These are phyloP conservation scores for Mormyrus proboscirostris DNA, from an alignment of 2,797 vertebrate species.

Conservation along the genomic window DNA sequence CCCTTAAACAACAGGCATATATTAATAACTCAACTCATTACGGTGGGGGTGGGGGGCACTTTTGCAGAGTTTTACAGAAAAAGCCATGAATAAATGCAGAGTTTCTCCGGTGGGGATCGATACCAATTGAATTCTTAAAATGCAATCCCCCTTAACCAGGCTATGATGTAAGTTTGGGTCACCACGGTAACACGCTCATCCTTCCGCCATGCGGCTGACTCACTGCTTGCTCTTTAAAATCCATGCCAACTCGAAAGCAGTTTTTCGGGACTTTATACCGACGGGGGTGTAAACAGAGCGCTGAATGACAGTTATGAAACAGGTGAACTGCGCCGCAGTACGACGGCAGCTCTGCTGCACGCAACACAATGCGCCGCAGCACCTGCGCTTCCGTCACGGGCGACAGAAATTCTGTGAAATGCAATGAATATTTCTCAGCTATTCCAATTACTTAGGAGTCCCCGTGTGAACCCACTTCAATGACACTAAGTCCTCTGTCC, in stretches of 20 bases:
- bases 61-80: not conserved
- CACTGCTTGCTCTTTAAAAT: constrained; percentile 9
- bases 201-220: not conserved
- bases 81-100: not conserved
- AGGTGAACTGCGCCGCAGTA: not conserved
- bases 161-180: constrained; percentile 11
- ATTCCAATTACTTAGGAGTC: not conserved
- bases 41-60: not conserved
- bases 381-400: not conserved
- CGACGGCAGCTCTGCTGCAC: not conserved
- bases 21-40: not conserved
- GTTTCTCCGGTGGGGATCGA: not conserved
- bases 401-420: not conserved
- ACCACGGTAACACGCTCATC: constrained; percentile 19
- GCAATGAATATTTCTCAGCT: not conserved
- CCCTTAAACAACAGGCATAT: not conserved
- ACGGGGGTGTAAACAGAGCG: not conserved
- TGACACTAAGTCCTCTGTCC: not conserved
- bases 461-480: too few species aligned
- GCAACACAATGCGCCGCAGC: too few species aligned
- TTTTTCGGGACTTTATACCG: not conserved
- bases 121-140: constrained; percentile 1
- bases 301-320: constrained; percentile 7
- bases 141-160: not conserved
- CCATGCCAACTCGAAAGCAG: constrained; percentile 1